Evolutionary conservation across 2,888 invertebrate species (phyloP).

Genomic region (Endomychus coccineus): DNA sequence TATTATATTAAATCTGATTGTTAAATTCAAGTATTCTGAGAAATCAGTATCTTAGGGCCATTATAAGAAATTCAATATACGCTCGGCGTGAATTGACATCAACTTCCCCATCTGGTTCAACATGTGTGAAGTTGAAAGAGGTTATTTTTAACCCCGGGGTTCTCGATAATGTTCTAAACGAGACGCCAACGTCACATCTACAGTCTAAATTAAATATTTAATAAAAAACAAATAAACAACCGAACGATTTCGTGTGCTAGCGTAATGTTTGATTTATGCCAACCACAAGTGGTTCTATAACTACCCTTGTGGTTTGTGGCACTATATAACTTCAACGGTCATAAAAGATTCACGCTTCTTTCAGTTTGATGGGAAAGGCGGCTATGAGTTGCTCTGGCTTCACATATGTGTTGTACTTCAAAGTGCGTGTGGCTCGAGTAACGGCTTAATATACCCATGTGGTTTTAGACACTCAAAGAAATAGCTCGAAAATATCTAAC

Average conservation of each 20-base stretch:
- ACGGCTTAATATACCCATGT: constrained; percentile 28
- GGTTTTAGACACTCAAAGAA: constrained; percentile 18
- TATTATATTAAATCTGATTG: too few species aligned
- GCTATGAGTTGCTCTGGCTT: too few species aligned
- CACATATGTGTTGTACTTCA: not conserved
- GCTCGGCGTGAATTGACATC: too few species aligned
- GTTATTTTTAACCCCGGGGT: too few species aligned
- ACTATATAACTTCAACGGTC: constrained; percentile 13
- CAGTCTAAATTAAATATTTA: constrained; percentile 1
- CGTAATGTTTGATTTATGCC: constrained; percentile 35
- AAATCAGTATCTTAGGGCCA: too few species aligned
- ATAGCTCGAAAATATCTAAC: constrained; percentile 10
- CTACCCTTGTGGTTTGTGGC: constrained; percentile 34
- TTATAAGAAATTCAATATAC: too few species aligned
- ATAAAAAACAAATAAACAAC: not conserved
- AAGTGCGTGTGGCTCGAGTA: constrained; percentile 17
- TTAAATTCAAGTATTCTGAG: too few species aligned
- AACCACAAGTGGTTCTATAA: constrained; percentile 37
- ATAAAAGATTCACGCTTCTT: constrained; percentile 19
- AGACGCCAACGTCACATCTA: too few species aligned
- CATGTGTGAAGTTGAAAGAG: too few species aligned
- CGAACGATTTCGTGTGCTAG: not conserved
- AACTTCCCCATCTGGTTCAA: too few species aligned
- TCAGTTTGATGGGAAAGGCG: constrained; percentile 21
- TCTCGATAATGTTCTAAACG: too few species aligned